A percentile compares a stretch with the other conserved stretches of the same genome.
phyloP scores from a whole-genome alignment of 1,140 invertebrate species.

The Cylas formicarius region DNA sequence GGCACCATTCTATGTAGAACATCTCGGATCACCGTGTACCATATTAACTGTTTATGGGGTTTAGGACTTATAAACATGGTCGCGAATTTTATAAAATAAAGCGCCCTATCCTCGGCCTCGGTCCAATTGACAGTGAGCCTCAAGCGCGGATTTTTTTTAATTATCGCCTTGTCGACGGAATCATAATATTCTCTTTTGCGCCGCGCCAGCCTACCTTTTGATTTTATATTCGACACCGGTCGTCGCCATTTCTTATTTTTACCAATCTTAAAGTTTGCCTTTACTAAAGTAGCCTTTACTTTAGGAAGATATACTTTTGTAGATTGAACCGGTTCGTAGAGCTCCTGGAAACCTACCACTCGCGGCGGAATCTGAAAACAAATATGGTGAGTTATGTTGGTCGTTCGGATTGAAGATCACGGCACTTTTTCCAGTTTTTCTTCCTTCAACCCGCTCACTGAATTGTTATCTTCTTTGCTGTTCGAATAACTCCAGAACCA shows the following conservation, averaged over 20 bases:
- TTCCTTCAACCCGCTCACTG: constrained; percentile 6
- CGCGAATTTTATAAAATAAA: constrained; percentile 45
- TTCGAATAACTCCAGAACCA: constrained; percentile 46
- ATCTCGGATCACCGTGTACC: constrained; percentile 52
- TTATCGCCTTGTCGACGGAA: constrained; percentile 58
- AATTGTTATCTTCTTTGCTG: background rate
- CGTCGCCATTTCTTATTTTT: constrained; percentile 9
- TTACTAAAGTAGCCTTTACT: constrained; percentile 5
- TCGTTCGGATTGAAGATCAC: too few relatives aligned
- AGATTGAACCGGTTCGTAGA: constrained; percentile 1
- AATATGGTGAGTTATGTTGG: too few relatives aligned
- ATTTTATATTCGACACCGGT: too few relatives aligned
- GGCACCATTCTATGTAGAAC: constrained; percentile 50
- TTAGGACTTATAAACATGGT: constrained; percentile 54
- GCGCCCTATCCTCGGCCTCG: constrained; percentile 53
- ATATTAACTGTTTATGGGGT: constrained; percentile 44
- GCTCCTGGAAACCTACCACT: constrained; percentile 7
- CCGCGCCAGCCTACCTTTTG: constrained; percentile 1
- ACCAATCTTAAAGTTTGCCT: background rate
- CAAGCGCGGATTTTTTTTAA: constrained; percentile 54
- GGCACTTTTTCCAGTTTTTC: constrained; percentile 13
- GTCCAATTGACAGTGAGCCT: constrained; percentile 52
- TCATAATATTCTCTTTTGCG: constrained; percentile 46
- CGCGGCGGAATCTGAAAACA: constrained; percentile 1
- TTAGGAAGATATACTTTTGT: constrained; percentile 17